Base-by-base conservation (phyloP, 2,888 invertebrate genomes). In the Himalopsyche tibetana region DNA sequence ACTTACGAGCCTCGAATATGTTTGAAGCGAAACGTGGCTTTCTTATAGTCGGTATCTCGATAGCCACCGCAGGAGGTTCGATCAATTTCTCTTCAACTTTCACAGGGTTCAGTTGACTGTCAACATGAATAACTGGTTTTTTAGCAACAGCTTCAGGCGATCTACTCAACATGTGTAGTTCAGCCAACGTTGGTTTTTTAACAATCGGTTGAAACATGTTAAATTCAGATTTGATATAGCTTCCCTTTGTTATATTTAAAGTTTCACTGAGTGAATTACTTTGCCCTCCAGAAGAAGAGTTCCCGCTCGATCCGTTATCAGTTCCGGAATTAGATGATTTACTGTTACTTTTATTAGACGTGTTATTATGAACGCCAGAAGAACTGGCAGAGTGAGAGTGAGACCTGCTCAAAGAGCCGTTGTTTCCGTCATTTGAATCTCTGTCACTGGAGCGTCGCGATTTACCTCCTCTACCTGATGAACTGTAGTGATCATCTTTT, bases 391-490 rank as follows among this genome's bases (percentile, higher is more conserved):
- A 69, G 36, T 84, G 82, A 19, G 87, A 69, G 63, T 92, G 91
- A 2, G 92, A 92, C 2, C 93, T 92, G 91, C 93, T 93, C 0
- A 92, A 92, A 0, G 93, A 93, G 3, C 94, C 93, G 85, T 93
- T 94, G 15, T 91, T 89, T 6, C 95, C 96, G 90, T 96, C 97
- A 89, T 96, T 96, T 0, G 97, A 97, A 91, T 97, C 96, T 88
- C 96, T 93, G 89, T 96, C 97, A 0, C 96, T 96, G 0, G 97
- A 97, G 82, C 96, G 93, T 9, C 97, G 94, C 89, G 94, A 94
- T 84, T 94, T 94, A 74, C 93, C 94, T 15, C 93, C 94, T 90
- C 96, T 95, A 0, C 94, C 94, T 56, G 95, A 95, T 6, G 94
- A 92, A 89, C 95, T 94, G 86, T 94, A 95, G 90, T 96, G 96